Base-by-base conservation (phyloP, 2,113 vertebrate species). In the Alouatta palliata region DNA sequence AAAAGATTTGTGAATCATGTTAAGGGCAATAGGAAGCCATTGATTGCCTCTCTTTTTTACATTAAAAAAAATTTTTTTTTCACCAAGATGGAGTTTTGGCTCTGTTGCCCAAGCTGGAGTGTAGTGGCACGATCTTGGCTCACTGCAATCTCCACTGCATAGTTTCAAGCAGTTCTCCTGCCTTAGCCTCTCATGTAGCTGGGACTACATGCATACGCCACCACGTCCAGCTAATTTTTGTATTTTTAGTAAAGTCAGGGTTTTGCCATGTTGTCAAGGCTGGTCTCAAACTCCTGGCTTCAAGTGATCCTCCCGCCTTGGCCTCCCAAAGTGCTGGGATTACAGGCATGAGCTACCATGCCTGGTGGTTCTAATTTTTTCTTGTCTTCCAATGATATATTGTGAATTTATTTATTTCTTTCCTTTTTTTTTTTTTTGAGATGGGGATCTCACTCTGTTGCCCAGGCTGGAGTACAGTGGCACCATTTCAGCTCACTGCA, bases 1-100 rank as follows among this genome's bases (percentile, higher is more conserved):
- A 92, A 96, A 73, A 80, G 52, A 95, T 90, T 56, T 95, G 64
- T 75, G 17, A 73, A 56, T 35, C 84, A 71, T 45, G 20, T 75
- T 77, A 94, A 96, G n/a, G 49, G 35, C 8, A 82, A 70, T 43
- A 82, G 49, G 40, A 84, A 92, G 30, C 23, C 35, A 56, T 5
- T 56, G 37, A 49, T 52, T 94, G 40, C 47, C 43, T 89, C 7
- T 27, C 37, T 83, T 76, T 76, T 77, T 76, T 56, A 43, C 56
- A 58, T 47, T 94, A 52, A 43, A 82, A 83, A 75, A 89, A 83
- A 64, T 83, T 91, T n/a, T 76, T 76, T 82, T 68, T 17, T 68
- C 3, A 17, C 16, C 16, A 32, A 68, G 66, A 19, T n/a, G 66
- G 16, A 35, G 7, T 32, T 16, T 35, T 68, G 19, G 6, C 66